phyloP scores from a whole-genome alignment of 2,113 vertebrate species.

The Phocoena sinus region DNA sequence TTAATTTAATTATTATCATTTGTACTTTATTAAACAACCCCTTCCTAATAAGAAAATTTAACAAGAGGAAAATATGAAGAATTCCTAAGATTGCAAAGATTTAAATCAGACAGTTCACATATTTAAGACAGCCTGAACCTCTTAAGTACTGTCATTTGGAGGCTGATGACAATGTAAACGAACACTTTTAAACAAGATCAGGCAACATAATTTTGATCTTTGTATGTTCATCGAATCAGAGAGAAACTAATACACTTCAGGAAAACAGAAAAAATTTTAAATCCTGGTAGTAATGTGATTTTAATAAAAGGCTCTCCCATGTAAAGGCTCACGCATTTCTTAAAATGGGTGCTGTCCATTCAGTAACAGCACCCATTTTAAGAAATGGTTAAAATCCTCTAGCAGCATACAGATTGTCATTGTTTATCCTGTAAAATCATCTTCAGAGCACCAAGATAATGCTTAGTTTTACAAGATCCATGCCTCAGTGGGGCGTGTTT shows the following conservation, averaged over 20 bases:
- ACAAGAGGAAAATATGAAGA: not conserved
- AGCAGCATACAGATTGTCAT: not conserved
- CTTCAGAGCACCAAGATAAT: not conserved
- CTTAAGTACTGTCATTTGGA: not conserved
- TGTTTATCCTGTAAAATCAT: conserved; percentile 25
- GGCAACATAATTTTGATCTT: conserved; percentile 46
- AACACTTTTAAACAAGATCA: conserved; percentile 63
- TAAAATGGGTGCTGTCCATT: not conserved
- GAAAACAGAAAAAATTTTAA: conserved; percentile 56
- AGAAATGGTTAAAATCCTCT: conserved; percentile 24
- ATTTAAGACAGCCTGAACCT: not conserved
- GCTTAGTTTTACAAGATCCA: not conserved
- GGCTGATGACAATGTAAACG: conserved; percentile 41
- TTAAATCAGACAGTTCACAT: not conserved
- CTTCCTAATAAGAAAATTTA: not conserved
- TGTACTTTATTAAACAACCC: not conserved
- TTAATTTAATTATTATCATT: not conserved
- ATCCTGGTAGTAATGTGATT: not conserved
- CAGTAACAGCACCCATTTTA: not conserved
- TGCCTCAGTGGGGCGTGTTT: not conserved
- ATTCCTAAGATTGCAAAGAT: not conserved
- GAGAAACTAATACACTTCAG: conserved; percentile 47
- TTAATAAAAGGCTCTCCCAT: conserved; percentile 7
- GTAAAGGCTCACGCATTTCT: not conserved
- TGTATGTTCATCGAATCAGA: conserved; percentile 59